Conservation (phyloP, 2,113 vertebrate genomes). For the Melanerpes formicivorus region DNA sequence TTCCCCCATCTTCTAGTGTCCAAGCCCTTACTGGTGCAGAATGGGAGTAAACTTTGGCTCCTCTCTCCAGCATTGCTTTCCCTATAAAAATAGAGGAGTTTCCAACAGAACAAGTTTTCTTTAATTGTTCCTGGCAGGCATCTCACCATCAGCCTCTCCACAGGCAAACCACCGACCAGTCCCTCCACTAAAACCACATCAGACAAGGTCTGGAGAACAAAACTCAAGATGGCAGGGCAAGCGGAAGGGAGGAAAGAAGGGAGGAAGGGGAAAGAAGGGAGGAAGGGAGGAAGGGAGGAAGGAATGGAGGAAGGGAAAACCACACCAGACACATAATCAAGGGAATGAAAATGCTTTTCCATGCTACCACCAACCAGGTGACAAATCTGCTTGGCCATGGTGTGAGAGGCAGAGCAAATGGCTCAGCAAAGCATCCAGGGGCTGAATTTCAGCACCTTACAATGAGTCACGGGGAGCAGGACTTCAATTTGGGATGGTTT, state of each 20-base stretch:
- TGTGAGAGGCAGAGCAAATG: background rate
- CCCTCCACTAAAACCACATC: slow-evolving; percentile 4
- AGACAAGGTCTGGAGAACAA: background rate
- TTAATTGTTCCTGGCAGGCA: background rate
- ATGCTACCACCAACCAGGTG: background rate
- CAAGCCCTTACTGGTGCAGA: background rate
- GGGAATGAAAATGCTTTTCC: background rate
- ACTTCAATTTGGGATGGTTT: background rate
- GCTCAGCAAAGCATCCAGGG: background rate
- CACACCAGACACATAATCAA: background rate
- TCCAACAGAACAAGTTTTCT: slow-evolving; percentile 19
- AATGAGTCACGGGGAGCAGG: background rate
- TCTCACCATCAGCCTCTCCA: background rate
- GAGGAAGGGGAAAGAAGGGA: background rate
- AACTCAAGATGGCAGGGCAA: background rate
- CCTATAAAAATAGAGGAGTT: background rate
- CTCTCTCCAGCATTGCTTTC: background rate
- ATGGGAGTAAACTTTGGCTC: background rate
- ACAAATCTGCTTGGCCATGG: background rate
- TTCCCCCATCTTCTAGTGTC: background rate
- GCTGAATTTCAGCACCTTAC: background rate
- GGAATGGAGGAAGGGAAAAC: background rate
- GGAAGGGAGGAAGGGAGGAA: background rate
- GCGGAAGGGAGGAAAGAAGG: background rate
- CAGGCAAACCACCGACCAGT: background rate